phyloP scores from a whole-genome alignment of 2,797 vertebrate genomes.

The Sebastes iracundus region DNA sequence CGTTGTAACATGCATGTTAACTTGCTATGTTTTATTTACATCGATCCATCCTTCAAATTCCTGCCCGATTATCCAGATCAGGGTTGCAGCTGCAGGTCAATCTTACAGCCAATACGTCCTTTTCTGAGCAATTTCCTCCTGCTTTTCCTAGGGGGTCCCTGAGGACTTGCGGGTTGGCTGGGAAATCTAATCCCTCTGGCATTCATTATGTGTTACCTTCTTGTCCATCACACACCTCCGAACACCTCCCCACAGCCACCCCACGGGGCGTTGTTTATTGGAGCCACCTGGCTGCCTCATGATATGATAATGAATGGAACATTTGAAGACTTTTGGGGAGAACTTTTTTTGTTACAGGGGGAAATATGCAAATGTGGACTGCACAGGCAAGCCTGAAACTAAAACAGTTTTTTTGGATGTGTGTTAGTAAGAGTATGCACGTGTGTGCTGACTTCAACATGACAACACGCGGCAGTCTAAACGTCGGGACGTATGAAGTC shows the following conservation, averaged over 20 bases:
- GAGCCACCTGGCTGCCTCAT: neutral
- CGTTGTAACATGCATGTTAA: neutral
- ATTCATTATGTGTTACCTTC: neutral
- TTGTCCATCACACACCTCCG: neutral
- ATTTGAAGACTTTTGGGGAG: neutral
- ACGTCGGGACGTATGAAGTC: neutral
- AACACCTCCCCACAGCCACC: neutral
- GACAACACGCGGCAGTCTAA: neutral
- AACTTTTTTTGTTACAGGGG: neutral
- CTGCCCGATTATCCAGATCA: neutral
- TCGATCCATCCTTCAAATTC: constrained; percentile 4
- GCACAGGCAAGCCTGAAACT: neutral
- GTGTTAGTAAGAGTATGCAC: neutral
- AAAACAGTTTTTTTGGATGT: neutral
- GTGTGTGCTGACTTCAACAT: neutral
- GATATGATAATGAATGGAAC: neutral
- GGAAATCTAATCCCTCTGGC: neutral
- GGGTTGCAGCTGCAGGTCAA: neutral
- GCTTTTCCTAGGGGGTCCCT: neutral
- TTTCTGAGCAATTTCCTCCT: neutral
- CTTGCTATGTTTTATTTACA: neutral
- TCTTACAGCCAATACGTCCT: neutral
- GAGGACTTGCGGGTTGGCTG: neutral
- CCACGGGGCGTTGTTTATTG: neutral
- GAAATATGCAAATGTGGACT: neutral